phyloP scores from a whole-genome alignment of 1,140 invertebrate genomes.

The Carcinoscorpius rotundicauda region DNA sequence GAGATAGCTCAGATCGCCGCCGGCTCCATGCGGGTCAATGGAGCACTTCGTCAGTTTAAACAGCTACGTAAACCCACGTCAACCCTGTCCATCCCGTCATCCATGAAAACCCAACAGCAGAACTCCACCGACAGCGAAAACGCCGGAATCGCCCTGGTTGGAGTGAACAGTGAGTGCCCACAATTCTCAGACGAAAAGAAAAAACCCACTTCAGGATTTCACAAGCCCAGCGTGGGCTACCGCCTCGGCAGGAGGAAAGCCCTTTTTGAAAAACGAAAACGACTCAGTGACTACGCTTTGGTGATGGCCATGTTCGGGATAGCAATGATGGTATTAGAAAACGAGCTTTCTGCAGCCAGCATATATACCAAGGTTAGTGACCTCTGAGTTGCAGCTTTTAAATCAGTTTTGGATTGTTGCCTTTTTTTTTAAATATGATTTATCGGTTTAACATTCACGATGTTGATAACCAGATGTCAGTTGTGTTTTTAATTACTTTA shows the following conservation, averaged over 20 bases:
- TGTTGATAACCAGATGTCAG: no score
- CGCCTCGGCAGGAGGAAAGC: constrained; percentile 89
- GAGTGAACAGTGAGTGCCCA: constrained; percentile 73
- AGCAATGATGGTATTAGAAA: constrained; percentile 97
- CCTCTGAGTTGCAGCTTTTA: no score
- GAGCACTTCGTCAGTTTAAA: constrained; percentile 72
- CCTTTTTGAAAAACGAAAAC: constrained; percentile 92
- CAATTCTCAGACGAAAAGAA: constrained; percentile 63
- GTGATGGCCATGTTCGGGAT: constrained; percentile 99
- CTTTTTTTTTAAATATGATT: no score
- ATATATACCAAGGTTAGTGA: constrained; percentile 79
- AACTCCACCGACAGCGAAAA: constrained; percentile 45
- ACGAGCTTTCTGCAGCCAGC: constrained; percentile 88
- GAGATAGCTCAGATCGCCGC: constrained; percentile 92
- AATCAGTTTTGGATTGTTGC: no score
- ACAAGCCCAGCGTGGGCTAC: constrained; percentile 95
- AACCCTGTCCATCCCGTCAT: constrained; percentile 10
- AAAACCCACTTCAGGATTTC: constrained; percentile 44
- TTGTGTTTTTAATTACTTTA: no score
- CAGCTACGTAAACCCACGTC: constrained; percentile 21
- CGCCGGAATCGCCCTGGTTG: constrained; percentile 60
- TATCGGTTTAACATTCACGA: no score
- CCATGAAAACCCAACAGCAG: constrained; percentile 17
- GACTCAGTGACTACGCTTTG: constrained; percentile 94
- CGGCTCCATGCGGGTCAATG: constrained; percentile 92